Conservation (phyloP, 2,797 vertebrate genomes). For the Acomys russatus region DNA sequence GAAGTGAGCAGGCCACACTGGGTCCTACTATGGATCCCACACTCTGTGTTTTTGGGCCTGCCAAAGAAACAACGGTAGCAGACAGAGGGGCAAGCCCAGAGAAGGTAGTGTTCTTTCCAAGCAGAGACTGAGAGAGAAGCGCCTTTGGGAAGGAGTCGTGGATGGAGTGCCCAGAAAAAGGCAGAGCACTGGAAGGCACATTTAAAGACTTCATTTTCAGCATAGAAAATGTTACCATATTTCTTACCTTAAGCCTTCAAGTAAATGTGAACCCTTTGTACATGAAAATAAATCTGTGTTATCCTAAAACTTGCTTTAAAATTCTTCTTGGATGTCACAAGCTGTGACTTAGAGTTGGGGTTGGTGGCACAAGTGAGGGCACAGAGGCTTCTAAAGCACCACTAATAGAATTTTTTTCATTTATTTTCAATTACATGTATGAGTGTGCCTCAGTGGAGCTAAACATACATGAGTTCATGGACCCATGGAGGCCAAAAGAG, state of each 20-base stretch:
- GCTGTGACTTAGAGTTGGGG: neutral
- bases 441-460: neutral
- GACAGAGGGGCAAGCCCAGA: neutral
- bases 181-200: neutral
- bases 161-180: conserved; percentile 11
- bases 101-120: neutral
- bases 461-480: neutral
- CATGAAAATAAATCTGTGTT: conserved; percentile 15
- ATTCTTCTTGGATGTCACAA: neutral
- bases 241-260: conserved; percentile 34
- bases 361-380: neutral
- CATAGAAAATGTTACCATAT: neutral
- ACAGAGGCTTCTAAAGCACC: neutral
- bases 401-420: neutral
- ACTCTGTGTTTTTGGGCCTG: conserved; percentile 9
- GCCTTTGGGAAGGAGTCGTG: neutral
- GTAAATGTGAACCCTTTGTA: conserved; percentile 27
- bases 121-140: neutral
- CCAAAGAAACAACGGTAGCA: conserved; percentile 48
- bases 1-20: conserved; percentile 15
- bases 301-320: conserved; percentile 27
- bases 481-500: neutral
- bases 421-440: neutral
- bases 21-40: conserved; percentile 32
- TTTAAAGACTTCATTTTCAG: conserved; percentile 35